Conservation (phyloP, 2,113 vertebrate species). For the Mugil cephalus region DNA sequence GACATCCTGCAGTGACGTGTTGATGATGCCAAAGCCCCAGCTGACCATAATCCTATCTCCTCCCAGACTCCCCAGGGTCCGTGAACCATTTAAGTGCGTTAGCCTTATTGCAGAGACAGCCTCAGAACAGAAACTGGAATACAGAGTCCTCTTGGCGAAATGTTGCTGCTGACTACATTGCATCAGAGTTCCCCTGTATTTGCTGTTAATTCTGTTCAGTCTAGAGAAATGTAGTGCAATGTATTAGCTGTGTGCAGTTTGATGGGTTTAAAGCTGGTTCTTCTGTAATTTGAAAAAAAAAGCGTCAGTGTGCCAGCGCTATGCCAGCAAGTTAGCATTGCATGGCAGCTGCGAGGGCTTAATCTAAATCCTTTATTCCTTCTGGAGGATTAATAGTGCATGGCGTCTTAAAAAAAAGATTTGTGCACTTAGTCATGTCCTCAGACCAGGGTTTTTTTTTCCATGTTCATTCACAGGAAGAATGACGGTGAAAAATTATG, state of each 20-base stretch:
- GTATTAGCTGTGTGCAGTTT: slow-evolving; percentile 30
- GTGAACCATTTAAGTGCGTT: slow-evolving; percentile 57
- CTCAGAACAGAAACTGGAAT: slow-evolving; percentile 16
- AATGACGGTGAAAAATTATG: slow-evolving; percentile 1
- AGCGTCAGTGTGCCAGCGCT: slow-evolving; percentile 39
- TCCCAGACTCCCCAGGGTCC: slow-evolving; percentile 17
- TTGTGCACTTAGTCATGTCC: slow-evolving; percentile 37
- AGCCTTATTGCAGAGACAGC: slow-evolving; percentile 48
- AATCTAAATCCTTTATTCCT: slow-evolving; percentile 58
- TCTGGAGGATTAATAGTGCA: slow-evolving; percentile 57
- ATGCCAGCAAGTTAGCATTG: slow-evolving; percentile 55
- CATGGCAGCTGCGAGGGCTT: slow-evolving; percentile 44
- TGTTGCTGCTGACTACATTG: slow-evolving; percentile 35
- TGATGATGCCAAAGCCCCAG: slow-evolving; percentile 63
- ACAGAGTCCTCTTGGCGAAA: slow-evolving; percentile 18
- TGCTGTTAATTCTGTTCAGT: slow-evolving; percentile 22
- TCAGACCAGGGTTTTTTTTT: slow-evolving; percentile 19
- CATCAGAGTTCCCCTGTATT: slow-evolving; percentile 21
- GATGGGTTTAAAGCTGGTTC: slow-evolving; percentile 8
- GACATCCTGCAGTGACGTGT: slow-evolving; percentile 62
- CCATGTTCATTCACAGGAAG: slow-evolving; percentile 6
- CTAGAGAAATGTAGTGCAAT: slow-evolving; percentile 30
- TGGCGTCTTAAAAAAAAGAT: slow-evolving; percentile 43
- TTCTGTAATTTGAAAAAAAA: slow-evolving; percentile 34
- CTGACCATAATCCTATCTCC: slow-evolving; percentile 73